phyloP scores from a whole-genome alignment of 2,797 vertebrate species.

The Pangasius djambal region DNA sequence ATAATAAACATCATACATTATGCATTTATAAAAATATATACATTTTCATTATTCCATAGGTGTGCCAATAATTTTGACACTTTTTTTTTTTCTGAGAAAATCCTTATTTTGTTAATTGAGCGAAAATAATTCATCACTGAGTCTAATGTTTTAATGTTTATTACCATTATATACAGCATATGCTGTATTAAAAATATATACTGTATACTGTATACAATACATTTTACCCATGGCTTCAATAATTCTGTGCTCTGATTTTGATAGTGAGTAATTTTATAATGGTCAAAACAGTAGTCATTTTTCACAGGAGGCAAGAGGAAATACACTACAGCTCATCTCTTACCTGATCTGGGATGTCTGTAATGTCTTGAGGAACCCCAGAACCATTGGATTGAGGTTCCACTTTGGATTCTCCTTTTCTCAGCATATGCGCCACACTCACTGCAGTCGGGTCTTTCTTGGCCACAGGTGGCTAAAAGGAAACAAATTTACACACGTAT shows the following conservation, averaged over 20 bases:
- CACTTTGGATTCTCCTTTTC: constrained; percentile 76
- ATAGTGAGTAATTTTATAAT: not conserved
- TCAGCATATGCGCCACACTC: constrained; percentile 73
- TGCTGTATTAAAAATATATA: not conserved
- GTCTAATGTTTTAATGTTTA: not conserved
- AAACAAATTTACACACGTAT: constrained; percentile 38
- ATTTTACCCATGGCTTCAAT: too few species aligned
- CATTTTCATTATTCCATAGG: not conserved
- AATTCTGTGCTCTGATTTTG: not conserved
- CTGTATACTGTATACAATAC: too few species aligned
- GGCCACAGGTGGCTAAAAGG: constrained; percentile 76
- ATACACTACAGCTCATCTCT: not conserved
- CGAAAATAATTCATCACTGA: not conserved
- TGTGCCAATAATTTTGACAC: not conserved
- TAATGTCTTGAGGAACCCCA: constrained; percentile 63
- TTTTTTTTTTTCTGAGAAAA: not conserved
- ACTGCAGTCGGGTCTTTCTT: constrained; percentile 78
- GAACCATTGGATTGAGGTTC: constrained; percentile 76
- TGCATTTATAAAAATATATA: not conserved
- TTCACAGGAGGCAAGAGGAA: not conserved
- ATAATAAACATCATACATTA: not conserved
- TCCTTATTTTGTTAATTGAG: not conserved
- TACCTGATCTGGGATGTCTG: constrained; percentile 77
- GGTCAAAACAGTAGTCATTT: not conserved
- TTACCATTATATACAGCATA: not conserved